phyloP scores from a whole-genome alignment of 1,140 invertebrate genomes.

The Leguminivora glycinivorella region DNA sequence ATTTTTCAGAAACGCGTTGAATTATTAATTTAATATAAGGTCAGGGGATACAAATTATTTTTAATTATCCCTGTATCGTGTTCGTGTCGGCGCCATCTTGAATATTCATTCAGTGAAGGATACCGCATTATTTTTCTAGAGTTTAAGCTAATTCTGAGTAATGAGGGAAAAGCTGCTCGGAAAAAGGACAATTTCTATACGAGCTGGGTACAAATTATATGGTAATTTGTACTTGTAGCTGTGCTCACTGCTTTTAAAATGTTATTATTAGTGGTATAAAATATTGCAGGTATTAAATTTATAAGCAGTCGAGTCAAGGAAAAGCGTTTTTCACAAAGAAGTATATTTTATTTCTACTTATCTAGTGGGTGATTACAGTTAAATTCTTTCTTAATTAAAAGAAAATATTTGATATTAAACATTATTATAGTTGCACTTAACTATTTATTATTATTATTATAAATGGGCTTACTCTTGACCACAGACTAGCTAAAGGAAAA shows the following conservation, averaged over 20 bases:
- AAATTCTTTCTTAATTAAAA: no score
- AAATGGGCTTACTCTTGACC: no score
- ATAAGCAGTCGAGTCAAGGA: no score
- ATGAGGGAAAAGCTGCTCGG: constrained; percentile 35
- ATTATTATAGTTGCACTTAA: no score
- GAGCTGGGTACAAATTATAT: constrained; percentile 34
- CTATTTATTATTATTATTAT: no score
- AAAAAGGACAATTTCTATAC: constrained; percentile 22
- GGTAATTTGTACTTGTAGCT: constrained; percentile 27
- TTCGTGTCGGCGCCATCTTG: constrained; percentile 39
- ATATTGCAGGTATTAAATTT: no score
- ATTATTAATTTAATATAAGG: constrained; percentile 51
- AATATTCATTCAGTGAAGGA: constrained; percentile 54
- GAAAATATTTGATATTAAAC: no score
- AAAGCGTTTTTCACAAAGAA: no score
- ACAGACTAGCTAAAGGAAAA: no score
- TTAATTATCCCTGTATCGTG: constrained; percentile 49
- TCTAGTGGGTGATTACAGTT: no score
- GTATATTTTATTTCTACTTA: no score
- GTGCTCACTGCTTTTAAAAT: not conserved
- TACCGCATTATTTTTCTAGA: constrained; percentile 51
- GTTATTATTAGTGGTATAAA: not conserved
- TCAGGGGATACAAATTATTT: constrained; percentile 54
- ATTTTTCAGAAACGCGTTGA: constrained; percentile 30
- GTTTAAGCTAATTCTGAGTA: constrained; percentile 58